Percentiles rank a stretch among this genome's conserved stretches.
phyloP scores from a whole-genome alignment of 2,797 vertebrate species.

The Chaetodon trifasciatus region DNA sequence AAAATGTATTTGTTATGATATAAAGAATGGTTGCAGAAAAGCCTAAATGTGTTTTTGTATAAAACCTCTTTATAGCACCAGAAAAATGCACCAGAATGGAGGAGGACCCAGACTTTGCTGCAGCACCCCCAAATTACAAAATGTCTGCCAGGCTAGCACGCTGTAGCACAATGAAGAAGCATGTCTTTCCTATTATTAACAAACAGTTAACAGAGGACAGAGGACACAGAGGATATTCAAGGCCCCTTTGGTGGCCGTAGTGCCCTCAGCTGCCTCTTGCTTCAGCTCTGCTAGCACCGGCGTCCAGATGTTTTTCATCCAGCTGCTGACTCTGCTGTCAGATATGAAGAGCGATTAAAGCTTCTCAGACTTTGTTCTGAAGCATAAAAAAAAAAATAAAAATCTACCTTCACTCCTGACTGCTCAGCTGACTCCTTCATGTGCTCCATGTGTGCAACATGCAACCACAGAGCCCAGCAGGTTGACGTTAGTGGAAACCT shows the following conservation, averaged over 20 bases:
- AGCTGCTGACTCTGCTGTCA: constrained; percentile 58
- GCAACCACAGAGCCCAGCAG: neutral
- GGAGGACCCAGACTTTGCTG: neutral
- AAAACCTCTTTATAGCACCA: neutral
- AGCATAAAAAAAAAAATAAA: constrained; percentile 3
- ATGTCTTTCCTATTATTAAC: neutral
- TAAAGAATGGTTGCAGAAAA: neutral
- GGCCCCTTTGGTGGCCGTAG: neutral
- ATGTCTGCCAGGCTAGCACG: neutral
- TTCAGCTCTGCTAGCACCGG: neutral
- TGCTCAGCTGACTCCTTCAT: constrained; percentile 49
- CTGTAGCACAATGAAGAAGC: neutral
- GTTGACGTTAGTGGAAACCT: neutral
- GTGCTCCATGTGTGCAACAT: constrained; percentile 20
- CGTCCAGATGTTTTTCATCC: constrained; percentile 59
- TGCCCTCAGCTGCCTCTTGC: neutral
- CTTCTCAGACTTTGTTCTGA: constrained; percentile 49
- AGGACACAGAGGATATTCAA: no score
- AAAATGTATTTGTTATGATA: neutral
- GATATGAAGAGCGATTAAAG: constrained; percentile 53
- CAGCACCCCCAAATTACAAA: neutral
- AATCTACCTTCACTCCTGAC: constrained; percentile 27
- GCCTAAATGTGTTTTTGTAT: neutral
- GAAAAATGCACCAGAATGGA: neutral
- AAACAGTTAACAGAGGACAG: neutral